A percentile compares a stretch with the other conserved stretches of the same genome.
These are phyloP conservation scores for Cactoblastis cactorum DNA, from an alignment of 2,888 invertebrate species.

Conservation along the genomic window DNA sequence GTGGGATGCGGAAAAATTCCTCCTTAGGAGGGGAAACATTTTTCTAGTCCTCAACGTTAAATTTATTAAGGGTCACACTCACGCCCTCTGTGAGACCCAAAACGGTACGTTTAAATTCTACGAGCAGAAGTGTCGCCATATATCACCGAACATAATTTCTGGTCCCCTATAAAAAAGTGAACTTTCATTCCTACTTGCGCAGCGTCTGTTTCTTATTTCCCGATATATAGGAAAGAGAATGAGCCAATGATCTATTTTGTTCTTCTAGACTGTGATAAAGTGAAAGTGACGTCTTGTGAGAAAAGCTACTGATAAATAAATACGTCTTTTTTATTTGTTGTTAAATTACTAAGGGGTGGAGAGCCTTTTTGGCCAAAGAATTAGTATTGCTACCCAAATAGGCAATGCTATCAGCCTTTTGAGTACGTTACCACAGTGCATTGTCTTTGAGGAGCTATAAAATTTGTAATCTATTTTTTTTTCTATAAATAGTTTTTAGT, in stretches of 20 bases:
- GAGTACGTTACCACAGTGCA: too few species aligned
- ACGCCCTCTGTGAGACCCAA: slow-evolving; percentile 61
- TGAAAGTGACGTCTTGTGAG: too few species aligned
- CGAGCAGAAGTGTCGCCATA: slow-evolving; percentile 65
- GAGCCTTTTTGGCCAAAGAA: too few species aligned
- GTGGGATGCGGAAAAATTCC: slow-evolving; percentile 18
- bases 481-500: too few species aligned
- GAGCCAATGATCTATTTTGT: not conserved
- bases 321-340: too few species aligned
- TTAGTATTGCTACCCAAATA: too few species aligned
- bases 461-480: too few species aligned
- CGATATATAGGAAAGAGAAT: slow-evolving; percentile 34
- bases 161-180: slow-evolving; percentile 66
- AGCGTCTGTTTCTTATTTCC: slow-evolving; percentile 72
- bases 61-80: slow-evolving; percentile 73
- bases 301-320: not conserved
- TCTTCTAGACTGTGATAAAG: not conserved
- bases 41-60: slow-evolving; percentile 60
- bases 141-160: slow-evolving; percentile 71
- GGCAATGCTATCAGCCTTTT: too few species aligned
- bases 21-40: slow-evolving; percentile 48
- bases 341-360: too few species aligned
- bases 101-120: slow-evolving; percentile 71
- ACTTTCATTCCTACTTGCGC: slow-evolving; percentile 47
- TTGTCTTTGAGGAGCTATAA: too few species aligned